Conservation (phyloP, 2,797 vertebrate genomes). For the Hapalemur alaotrensis region DNA sequence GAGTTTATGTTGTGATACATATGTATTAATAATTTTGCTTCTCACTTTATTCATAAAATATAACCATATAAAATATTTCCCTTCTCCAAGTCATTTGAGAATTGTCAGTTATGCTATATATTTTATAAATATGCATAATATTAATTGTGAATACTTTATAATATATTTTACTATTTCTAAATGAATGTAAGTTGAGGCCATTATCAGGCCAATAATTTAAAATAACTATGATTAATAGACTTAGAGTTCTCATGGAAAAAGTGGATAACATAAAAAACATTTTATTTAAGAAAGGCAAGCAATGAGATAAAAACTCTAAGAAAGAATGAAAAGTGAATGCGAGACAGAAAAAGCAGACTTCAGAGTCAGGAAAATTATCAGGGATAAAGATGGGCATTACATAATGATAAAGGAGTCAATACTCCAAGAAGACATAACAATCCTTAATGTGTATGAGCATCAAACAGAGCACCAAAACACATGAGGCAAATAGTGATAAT, state of each 20-base stretch:
- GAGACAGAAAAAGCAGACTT: not conserved
- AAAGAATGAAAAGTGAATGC: not conserved
- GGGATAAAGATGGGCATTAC: too few species aligned
- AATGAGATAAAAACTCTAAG: not conserved
- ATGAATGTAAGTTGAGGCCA: not conserved
- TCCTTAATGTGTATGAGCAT: too few species aligned
- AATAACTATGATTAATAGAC: not conserved
- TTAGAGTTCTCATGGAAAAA: not conserved
- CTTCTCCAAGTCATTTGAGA: not conserved
- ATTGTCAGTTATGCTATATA: not conserved
- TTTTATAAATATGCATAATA: not conserved
- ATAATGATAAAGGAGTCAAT: too few species aligned
- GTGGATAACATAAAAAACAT: not conserved
- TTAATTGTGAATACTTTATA: not conserved
- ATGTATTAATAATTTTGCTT: not conserved
- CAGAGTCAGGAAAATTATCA: too few species aligned
- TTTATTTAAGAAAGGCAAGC: not conserved
- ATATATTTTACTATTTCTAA: not conserved
- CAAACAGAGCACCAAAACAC: not conserved
- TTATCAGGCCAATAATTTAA: not conserved
- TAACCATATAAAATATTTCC: not conserved
- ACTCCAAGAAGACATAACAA: too few species aligned
- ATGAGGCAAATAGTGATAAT: not conserved
- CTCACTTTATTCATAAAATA: not conserved
- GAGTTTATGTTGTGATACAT: not conserved